Base-by-base conservation (phyloP, 1,140 invertebrate genomes). In the Drosophila biarmipes region DNA sequence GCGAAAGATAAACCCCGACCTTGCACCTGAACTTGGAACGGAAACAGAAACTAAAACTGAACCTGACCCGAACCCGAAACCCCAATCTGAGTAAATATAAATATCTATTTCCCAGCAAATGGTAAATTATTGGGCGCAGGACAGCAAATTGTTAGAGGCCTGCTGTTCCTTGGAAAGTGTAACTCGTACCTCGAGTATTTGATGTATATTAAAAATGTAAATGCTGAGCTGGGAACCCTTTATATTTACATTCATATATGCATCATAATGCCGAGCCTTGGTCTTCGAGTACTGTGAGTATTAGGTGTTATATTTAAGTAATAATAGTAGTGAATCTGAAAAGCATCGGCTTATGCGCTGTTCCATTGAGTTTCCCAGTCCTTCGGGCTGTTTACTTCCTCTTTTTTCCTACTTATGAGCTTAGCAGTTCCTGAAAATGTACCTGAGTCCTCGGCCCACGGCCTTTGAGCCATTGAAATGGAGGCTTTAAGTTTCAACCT, bases 1-100 rank as follows among this genome's bases (percentile, higher is more conserved):
- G 38, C 6, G 3, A 12, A n/a, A 37, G 17, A 8, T 34, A n/a
- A 52, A 4, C 24, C 6, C 21, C 11, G 45, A 34, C 54, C 45
- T 38, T 59, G 43, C 10, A 59, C 31, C 43, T 40, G 45, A 49
- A 40, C 43, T 49, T 38, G 56, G 49, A 40, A 45, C 31, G n/a
- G 34, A 59, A 29, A 2, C 21, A 24, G 24, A 24, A 31, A 8
- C 29, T 31, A 8, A 31, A 31, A 10, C 29, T 35, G 34, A 14
- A 37, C n/a, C 21, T 54, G 37, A 56, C 37, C n/a, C 2, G 43
- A 48, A 56, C 37, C n/a, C 2, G 43, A 48, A 29, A 19, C 35
- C 19, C 34, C 2, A 62, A 42, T 43, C 29, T 5, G 35, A 10
- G 12, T 31, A 31, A 31, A 31, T 31, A 31, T 24, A n/a, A 6